Evolutionary conservation across 2,888 invertebrate species (phyloP).

Genomic region (Acheta domesticus): DNA sequence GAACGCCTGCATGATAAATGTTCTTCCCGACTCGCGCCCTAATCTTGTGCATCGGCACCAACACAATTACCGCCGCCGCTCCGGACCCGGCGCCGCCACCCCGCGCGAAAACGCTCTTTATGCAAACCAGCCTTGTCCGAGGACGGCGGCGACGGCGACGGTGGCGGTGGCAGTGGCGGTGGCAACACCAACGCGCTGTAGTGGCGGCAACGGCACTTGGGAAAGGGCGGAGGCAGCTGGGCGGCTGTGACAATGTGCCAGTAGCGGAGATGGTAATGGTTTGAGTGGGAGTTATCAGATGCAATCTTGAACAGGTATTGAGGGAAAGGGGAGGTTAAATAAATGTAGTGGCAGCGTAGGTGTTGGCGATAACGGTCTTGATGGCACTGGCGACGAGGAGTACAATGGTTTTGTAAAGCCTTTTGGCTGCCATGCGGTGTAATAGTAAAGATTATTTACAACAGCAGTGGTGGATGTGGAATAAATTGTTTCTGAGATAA

Average conservation of each 20-base stretch:
- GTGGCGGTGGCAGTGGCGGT: background rate
- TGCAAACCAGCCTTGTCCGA: constrained; percentile 20
- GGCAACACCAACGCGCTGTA: background rate
- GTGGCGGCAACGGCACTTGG: background rate
- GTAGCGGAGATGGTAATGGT: too few species aligned
- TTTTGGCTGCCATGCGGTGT: too few species aligned
- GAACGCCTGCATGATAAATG: constrained; percentile 46
- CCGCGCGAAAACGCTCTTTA: constrained; percentile 24
- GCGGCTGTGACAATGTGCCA: background rate
- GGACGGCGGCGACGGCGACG: background rate
- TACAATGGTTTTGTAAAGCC: too few species aligned
- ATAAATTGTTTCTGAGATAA: too few species aligned
- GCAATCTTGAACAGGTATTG: too few species aligned
- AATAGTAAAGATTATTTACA: too few species aligned
- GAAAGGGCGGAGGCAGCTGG: background rate
- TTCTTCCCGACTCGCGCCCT: constrained; percentile 48
- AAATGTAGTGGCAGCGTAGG: too few species aligned
- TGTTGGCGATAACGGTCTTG: too few species aligned
- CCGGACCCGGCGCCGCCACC: constrained; percentile 27
- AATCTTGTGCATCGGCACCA: constrained; percentile 50
- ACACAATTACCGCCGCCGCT: constrained; percentile 46
- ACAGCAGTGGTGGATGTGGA: too few species aligned
- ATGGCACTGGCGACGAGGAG: too few species aligned
- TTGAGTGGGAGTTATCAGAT: too few species aligned
- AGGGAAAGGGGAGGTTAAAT: too few species aligned